These are phyloP conservation scores for Pseudoips prasinana DNA, from an alignment of 2,888 invertebrate genomes.

Conservation along the genomic window DNA sequence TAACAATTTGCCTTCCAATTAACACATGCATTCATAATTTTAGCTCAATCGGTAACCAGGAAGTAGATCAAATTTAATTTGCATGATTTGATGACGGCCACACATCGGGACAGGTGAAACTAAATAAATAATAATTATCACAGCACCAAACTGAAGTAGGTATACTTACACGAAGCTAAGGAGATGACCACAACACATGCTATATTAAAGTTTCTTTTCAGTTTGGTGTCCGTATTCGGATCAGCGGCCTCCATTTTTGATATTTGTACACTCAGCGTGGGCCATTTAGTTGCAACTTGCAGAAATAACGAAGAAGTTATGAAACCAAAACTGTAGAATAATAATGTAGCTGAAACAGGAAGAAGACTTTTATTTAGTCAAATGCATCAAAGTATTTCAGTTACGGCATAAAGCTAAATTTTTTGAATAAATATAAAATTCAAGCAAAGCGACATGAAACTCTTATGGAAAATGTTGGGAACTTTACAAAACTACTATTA, in stretches of 20 bases:
- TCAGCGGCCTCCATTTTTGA: constrained; percentile 45
- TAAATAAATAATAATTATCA: too few species aligned
- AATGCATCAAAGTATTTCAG: not conserved
- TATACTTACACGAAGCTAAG: constrained; percentile 46
- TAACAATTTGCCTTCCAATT: too few species aligned
- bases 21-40: too few species aligned
- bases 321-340: constrained; percentile 45
- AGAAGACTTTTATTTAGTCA: not conserved
- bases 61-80: too few species aligned
- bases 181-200: constrained; percentile 39
- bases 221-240: constrained; percentile 40
- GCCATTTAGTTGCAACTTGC: constrained; percentile 55
- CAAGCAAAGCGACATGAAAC: not conserved
- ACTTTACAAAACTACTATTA: too few species aligned
- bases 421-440: too few species aligned
- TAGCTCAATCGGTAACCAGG: too few species aligned
- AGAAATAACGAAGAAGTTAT: constrained; percentile 45
- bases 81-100: too few species aligned
- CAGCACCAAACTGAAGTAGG: not conserved
- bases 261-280: constrained; percentile 45
- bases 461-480: too few species aligned
- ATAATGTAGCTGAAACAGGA: constrained; percentile 42
- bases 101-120: too few species aligned
- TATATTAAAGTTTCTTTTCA: constrained; percentile 45
- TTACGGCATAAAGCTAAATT: not conserved